These are phyloP conservation scores for Solenopsis invicta DNA, from an alignment of 1,140 invertebrate species.

Conservation along the genomic window DNA sequence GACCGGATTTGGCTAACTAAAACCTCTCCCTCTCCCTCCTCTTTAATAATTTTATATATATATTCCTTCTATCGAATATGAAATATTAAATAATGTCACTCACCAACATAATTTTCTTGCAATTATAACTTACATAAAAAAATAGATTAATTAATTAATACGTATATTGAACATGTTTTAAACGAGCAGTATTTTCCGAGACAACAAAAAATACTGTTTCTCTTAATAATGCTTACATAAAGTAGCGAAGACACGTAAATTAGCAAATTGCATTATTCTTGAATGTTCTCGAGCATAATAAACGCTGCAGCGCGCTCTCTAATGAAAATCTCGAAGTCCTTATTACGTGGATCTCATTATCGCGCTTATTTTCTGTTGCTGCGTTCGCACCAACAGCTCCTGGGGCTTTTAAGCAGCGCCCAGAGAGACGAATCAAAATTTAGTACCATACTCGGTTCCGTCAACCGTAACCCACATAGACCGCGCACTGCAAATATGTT, in stretches of 20 bases:
- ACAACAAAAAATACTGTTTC: background rate
- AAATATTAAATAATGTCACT: background rate
- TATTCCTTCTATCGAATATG: background rate
- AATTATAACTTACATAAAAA: background rate
- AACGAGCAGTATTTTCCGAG: slow-evolving; percentile 7
- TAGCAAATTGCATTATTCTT: slow-evolving; percentile 51
- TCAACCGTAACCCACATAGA: slow-evolving; percentile 9
- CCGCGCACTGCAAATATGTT: slow-evolving; percentile 5
- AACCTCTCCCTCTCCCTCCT: background rate
- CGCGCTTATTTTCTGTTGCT: slow-evolving; percentile 52
- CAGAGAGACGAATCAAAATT: slow-evolving; percentile 49
- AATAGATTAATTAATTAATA: background rate
- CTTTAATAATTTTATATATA: background rate
- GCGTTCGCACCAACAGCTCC: background rate
- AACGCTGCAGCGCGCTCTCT: slow-evolving; percentile 19
- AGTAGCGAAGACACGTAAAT: slow-evolving; percentile 50
- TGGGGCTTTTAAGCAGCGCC: background rate
- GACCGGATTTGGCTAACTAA: background rate
- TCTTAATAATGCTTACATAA: slow-evolving; percentile 39
- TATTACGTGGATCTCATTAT: slow-evolving; percentile 57
- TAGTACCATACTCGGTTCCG: slow-evolving; percentile 10
- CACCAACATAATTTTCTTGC: background rate
- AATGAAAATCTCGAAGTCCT: slow-evolving; percentile 58
- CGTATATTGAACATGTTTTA: background rate
- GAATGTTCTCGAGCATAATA: slow-evolving; percentile 49